Percentiles rank a stretch among this genome's conserved stretches.
phyloP scores from a whole-genome alignment of 2,888 invertebrate species.

The Fragum fragum region DNA sequence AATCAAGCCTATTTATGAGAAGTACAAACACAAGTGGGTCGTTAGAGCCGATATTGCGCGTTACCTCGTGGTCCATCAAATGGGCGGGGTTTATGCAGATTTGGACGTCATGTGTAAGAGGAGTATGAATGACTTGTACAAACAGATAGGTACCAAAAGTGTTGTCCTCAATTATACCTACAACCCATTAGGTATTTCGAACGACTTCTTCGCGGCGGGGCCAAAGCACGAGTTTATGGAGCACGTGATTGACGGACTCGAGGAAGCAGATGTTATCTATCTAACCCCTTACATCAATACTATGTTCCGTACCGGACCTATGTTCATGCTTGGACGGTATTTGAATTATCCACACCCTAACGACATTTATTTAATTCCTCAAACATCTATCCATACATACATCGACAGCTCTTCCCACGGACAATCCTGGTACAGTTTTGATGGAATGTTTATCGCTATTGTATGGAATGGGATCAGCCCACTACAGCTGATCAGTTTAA shows the following conservation, averaged over 20 bases:
- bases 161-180: constrained; percentile 56
- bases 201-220: constrained; percentile 50
- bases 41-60: constrained; percentile 56
- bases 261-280: constrained; percentile 52
- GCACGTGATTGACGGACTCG: constrained; percentile 55
- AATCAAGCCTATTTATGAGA: constrained; percentile 36
- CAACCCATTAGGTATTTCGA: constrained; percentile 53
- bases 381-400: constrained; percentile 37
- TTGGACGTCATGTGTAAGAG: constrained; percentile 46
- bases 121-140: constrained; percentile 45
- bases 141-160: constrained; percentile 45
- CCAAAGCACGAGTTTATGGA: constrained; percentile 55
- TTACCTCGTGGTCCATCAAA: constrained; percentile 49
- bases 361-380: constrained; percentile 48
- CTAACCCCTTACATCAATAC: constrained; percentile 55
- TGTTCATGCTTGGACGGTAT: constrained; percentile 56
- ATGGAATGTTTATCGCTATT: constrained; percentile 44
- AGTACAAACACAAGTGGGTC: constrained; percentile 47
- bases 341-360: constrained; percentile 55
- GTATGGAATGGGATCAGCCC: constrained; percentile 37
- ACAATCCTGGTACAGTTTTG: constrained; percentile 46
- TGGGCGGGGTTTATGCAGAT: constrained; percentile 55
- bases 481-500: constrained; percentile 28
- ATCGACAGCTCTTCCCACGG: constrained; percentile 33
- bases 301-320: constrained; percentile 57